Percentiles rank a stretch among this genome's conserved stretches.
These are phyloP conservation scores for Oxygymnocypris stewartii DNA, from an alignment of 2,113 vertebrate species.

Conservation along the genomic window DNA sequence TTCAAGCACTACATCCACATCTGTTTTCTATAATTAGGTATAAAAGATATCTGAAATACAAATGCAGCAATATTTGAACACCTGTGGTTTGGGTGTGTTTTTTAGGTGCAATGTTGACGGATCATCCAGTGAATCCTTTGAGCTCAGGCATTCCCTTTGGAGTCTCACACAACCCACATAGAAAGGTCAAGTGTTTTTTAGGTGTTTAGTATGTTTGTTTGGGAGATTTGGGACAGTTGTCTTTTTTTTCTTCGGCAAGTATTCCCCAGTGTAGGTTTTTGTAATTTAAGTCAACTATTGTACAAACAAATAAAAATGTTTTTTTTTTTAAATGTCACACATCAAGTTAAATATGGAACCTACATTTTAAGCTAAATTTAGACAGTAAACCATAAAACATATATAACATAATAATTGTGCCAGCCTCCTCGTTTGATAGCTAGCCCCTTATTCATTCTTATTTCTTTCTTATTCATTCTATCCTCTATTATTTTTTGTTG, in stretches of 20 bases:
- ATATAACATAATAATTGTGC: background rate
- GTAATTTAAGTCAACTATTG: too few species aligned
- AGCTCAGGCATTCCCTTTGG: constrained; percentile 40
- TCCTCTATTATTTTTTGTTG: background rate
- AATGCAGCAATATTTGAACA: background rate
- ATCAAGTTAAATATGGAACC: background rate
- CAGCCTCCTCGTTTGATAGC: background rate
- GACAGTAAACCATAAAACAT: background rate
- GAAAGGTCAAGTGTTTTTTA: constrained; percentile 57
- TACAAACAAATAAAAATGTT: too few species aligned
- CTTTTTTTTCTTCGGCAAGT: background rate
- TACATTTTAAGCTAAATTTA: background rate
- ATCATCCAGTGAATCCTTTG: constrained; percentile 46
- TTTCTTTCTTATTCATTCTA: background rate
- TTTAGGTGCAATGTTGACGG: constrained; percentile 67
- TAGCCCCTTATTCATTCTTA: too few species aligned
- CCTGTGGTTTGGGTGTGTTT: constrained; percentile 17
- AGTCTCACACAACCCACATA: constrained; percentile 28
- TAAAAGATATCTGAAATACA: background rate
- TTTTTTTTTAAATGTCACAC: background rate
- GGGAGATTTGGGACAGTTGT: too few species aligned
- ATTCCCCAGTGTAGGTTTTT: too few species aligned
- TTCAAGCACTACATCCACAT: background rate
- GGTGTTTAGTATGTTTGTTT: background rate
- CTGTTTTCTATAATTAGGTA: background rate